Evolutionary conservation across 2,113 vertebrate genomes (phyloP).

Genomic region (Aegithalos caudatus): DNA sequence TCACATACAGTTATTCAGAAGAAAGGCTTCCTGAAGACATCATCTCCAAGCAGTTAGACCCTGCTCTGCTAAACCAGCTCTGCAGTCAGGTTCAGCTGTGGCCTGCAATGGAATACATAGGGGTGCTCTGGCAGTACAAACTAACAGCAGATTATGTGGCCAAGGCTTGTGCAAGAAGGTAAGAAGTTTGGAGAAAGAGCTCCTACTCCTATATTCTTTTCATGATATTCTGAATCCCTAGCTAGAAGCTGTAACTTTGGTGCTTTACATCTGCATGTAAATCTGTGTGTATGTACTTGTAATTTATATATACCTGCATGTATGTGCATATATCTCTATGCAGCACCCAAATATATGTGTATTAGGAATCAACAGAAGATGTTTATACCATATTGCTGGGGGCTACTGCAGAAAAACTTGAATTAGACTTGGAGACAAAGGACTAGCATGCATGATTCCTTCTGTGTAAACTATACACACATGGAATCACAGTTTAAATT

Average conservation of each 20-base stretch:
- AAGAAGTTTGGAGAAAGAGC: background rate
- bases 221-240: background rate
- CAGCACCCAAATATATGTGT: background rate
- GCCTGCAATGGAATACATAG: conserved; percentile 87
- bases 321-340: background rate
- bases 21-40: conserved; percentile 39
- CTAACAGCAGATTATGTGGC: conserved; percentile 79
- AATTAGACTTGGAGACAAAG: background rate
- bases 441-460: background rate
- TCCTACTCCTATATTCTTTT: background rate
- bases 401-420: background rate
- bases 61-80: conserved; percentile 77
- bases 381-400: background rate
- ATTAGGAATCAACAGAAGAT: background rate
- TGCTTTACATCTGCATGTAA: background rate
- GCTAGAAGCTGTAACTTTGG: background rate
- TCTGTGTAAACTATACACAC: background rate
- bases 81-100: conserved; percentile 83
- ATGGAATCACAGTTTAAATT: background rate
- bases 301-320: background rate
- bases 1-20: conserved; percentile 46
- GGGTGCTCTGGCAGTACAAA: conserved; percentile 86
- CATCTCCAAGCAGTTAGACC: conserved; percentile 4
- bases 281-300: background rate
- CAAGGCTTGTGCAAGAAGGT: conserved; percentile 66